Base-by-base conservation (phyloP, 1,140 invertebrate species). In the silkworm (Bombyx mori) region DNA sequence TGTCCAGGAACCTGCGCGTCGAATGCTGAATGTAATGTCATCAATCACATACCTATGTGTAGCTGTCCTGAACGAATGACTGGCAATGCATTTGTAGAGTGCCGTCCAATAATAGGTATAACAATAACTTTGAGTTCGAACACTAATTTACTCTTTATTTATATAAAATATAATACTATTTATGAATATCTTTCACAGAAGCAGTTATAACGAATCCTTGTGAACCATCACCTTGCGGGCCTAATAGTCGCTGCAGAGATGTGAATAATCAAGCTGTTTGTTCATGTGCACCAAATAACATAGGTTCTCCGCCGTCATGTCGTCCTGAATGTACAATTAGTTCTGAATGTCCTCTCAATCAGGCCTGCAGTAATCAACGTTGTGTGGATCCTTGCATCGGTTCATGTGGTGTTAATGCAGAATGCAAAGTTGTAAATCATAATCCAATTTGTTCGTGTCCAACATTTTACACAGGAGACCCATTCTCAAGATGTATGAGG, bases 31-130 rank as follows among this genome's bases (percentile, higher is more conserved):
- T 96, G 94, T 67, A 90, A 88, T 57, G 92, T 94, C 1, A 78
- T 92, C 6, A 94, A 94, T 77, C 94, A 95, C 75, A 88, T 93
- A 47, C 92, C 94, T 3, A 91, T 93, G 75, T 95, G 94, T 68
- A 91, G 86, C 61, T 95, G 93, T 77, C 88, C 91, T 9, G 82
- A 86, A 43, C 91, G 91, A 47, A 93, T 90, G 85, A 90, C 89
- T 43, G 94, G 94, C 57, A 93, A 93, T 76, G 92, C 94, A 12
- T 93, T 93, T 65, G 75, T 90, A 53, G 85, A 89, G 54, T 94
- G 92, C 73, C 90, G 90, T 63, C 79, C 89, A 2, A 73, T 90
- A 61, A 73, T 86, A 87, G 89, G 91, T 91, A 88, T 18, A 18
- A 18, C 12, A 65, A 54, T 57, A 56, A 53, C 0, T 52, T 58